Base-by-base conservation (phyloP, 35 echinoderm and acorn worm species). In the Lytechinus variegatus region DNA sequence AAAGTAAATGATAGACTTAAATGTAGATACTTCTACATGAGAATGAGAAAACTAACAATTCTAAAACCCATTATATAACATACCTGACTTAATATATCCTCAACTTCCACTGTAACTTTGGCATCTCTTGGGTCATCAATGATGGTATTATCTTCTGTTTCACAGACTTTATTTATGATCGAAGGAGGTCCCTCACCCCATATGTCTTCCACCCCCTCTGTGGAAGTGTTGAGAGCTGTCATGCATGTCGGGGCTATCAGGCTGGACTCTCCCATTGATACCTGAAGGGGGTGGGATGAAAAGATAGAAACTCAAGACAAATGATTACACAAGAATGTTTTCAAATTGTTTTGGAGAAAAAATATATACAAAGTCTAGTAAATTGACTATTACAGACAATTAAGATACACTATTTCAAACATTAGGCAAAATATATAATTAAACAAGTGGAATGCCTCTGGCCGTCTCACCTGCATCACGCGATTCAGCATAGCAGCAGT, bases 181-280 rank as follows among this genome's bases (percentile, higher is more conserved):
- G 88, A 90, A 52, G 8, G 91, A 52, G 92, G 92, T 57, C 92
- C 92, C 52, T 93, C 92, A 93, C 92, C 27, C 92, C 92, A 93
- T 11, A n/a, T 54, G 6, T 57, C 3, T 55, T 33, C 92, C 52
- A 33, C 21, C 54, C 92, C 92, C 53, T 57, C 54, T 19, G 56
- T 4, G 4, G 92, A 93, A 93, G 54, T 93, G 92, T 93, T 93
- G 92, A 28, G 28, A 56, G 92, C 52, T 27, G 16, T 56, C 54
- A 57, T 93, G 53, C 92, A 93, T 54, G 53, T 57, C 14, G 92
- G 92, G 11, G 55, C 55, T 28, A 93, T 57, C 13, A 93, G 52
- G 21, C 92, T 93, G 92, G 92, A 93, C 92, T 55, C 92, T 55
- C 92, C 92, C 92, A 93, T n/a, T 93, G 92, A 93, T n/a, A 57